Base-by-base conservation (phyloP, 2,113 vertebrate genomes). In the Sylvietta virens region DNA sequence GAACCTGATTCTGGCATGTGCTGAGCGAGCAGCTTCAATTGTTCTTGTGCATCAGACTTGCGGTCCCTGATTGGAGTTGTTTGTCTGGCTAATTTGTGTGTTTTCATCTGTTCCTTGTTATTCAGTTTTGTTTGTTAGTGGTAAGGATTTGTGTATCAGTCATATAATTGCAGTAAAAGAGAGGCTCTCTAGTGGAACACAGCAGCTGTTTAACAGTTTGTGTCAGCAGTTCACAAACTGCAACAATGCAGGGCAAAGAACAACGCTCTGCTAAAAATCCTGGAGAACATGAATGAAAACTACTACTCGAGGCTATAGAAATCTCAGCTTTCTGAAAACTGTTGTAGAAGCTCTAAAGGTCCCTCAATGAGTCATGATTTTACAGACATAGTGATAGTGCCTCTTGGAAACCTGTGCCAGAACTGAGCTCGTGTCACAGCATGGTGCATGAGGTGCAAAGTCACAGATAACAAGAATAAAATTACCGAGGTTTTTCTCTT, bases 121-220 rank as follows among this genome's bases (percentile, higher is more conserved):
- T 48, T 92, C 67, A 56, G 39, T 66, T 73, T 91, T 94, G 47
- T 72, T 90, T 66, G 66, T 60, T 88, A 77, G 60, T 70, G 71
- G 58, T 51, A 80, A 82, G 33, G 54, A 80, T 94, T 90, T 77
- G 54, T 93, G 74, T 69, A 90, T 77, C 71, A 51, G 66, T 45
- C 67, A 14, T 37, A 33, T 11, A 70, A 60, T 9, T 80, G 85
- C 57, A 86, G 35, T 83, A 64, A 62, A 86, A 80, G 33, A 82
- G 47, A 70, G 80, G 60, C 71, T 90, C 42, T 87, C 54, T 44
- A 37, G 62, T 20, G 71, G 74, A 94, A 90, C 5, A 0, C 35
- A 74, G 58, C 88, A 94, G 76, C 93, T 96, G 67, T 86, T 92
- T 37, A 80, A 66, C 47, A 42, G 74, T 84, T 89, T 71, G 22